These are phyloP conservation scores for Pomacea maculata DNA, from an alignment of 1,140 invertebrate genomes.

Conservation along the genomic window DNA sequence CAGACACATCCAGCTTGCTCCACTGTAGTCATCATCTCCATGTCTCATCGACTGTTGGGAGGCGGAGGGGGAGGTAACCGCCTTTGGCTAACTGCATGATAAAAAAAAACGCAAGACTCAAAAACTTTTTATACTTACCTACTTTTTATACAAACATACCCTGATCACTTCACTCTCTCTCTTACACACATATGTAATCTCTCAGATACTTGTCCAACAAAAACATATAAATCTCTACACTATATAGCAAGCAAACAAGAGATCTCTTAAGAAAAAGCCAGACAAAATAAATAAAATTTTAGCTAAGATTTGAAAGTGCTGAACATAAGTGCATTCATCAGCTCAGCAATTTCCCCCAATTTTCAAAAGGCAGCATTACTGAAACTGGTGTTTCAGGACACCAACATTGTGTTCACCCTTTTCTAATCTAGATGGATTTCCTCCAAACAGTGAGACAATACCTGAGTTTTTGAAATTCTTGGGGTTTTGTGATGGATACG, in stretches of 20 bases:
- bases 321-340: not conserved
- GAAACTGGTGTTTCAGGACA: not conserved
- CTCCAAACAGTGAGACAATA: constrained; percentile 4
- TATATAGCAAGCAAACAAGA: too few species aligned
- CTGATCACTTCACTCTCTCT: not conserved
- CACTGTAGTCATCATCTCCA: not conserved
- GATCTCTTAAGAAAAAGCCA: not conserved
- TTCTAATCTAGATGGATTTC: not conserved
- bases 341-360: not conserved
- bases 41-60: constrained; percentile 23
- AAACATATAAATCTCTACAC: not conserved
- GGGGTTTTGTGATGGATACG: constrained; percentile 37
- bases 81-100: not conserved
- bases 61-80: constrained; percentile 20
- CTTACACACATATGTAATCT: not conserved
- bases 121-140: not conserved
- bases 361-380: not conserved
- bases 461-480: constrained; percentile 24
- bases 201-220: not conserved
- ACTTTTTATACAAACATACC: not conserved
- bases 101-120: not conserved
- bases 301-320: too few species aligned
- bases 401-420: not conserved
- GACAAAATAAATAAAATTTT: not conserved
- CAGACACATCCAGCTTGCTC: not conserved